These are phyloP conservation scores for Xestia xanthographa DNA, from an alignment of 2,888 invertebrate species.

Conservation along the genomic window DNA sequence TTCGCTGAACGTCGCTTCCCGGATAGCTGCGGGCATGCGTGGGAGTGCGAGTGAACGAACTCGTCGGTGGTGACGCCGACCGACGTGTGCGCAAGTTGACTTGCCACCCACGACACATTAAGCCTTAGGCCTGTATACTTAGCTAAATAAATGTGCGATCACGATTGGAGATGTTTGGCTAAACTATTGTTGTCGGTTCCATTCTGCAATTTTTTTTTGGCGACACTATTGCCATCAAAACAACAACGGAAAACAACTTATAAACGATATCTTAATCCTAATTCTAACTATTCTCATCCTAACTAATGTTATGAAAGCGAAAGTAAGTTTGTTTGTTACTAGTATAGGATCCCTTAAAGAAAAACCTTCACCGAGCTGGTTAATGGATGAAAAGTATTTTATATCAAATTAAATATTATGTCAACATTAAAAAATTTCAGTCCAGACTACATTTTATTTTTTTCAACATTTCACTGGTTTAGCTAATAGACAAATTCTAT, in stretches of 20 bases:
- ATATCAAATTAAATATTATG: too few relatives aligned
- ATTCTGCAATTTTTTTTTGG: background rate
- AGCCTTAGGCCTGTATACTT: constrained; percentile 45
- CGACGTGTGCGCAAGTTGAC: constrained; percentile 56
- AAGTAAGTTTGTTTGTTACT: too few relatives aligned
- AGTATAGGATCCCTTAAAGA: too few relatives aligned
- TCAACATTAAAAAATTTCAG: too few relatives aligned
- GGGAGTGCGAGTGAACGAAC: constrained; percentile 76
- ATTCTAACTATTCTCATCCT: background rate
- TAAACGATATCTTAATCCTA: background rate
- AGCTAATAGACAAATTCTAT: too few relatives aligned
- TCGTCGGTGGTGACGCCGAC: constrained; percentile 50
- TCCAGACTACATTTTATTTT: too few relatives aligned
- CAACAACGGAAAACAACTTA: background rate
- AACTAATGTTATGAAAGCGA: too few relatives aligned
- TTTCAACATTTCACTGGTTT: too few relatives aligned
- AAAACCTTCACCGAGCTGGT: too few relatives aligned
- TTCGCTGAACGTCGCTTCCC: constrained; percentile 63
- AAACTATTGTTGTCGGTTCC: constrained; percentile 6
- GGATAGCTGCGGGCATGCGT: constrained; percentile 65
- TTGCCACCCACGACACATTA: constrained; percentile 65
- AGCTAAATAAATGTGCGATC: constrained; percentile 41
- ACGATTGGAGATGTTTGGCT: constrained; percentile 39
- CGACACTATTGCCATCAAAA: background rate
- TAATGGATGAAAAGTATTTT: too few relatives aligned